Base-by-base conservation (phyloP, 92 coral and sea anemone genomes). In the Parazoanthus atlanticus region DNA sequence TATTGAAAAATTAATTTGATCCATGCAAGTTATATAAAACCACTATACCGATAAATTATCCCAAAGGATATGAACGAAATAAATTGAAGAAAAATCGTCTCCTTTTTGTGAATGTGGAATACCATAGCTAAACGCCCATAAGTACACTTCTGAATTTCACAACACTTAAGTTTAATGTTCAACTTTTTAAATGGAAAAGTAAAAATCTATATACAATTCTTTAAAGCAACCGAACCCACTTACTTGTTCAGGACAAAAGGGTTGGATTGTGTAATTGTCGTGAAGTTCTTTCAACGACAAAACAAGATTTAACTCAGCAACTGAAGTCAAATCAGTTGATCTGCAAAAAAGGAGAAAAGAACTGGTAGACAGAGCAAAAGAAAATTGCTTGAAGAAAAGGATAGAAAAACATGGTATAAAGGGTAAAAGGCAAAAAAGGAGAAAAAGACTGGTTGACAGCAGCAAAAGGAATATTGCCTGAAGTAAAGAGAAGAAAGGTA, bases 231-330 rank as follows among this genome's bases (percentile, higher is more conserved):
- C 3, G 6, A 8, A 46, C 10, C 49, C 49, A 21, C 46, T 88
- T 81, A 86, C 93, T 79, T 89, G 88, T 80, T 86, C 86, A 34
- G 92, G 88, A 33, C 80, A 84, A 54, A 92, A 80, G 5, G 85
- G 88, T 81, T 90, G 86, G 65, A 91, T 80, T 64, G 80, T 90
- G 89, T 88, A 93, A 80, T 92, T 93, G 41, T 93, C 79, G 80
- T 93, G 88, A 56, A 96, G 90, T 74, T 94, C 94, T 71, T 95
- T 90, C 74, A 92, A 36, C 38, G 94, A 91, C 33, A 88, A 80
- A 61, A 88, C 86, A 38, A 95, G 77, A 43, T 88, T 86, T 21
- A 64, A 13, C 6, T 71, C 84, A n/a, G 91, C 91, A 80, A 54
- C 88, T 52, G 89, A 88, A 29, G 78, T 84, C 73, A 85, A 85